Base-by-base conservation (phyloP, 2,113 vertebrate species). In the Callipepla californica region DNA sequence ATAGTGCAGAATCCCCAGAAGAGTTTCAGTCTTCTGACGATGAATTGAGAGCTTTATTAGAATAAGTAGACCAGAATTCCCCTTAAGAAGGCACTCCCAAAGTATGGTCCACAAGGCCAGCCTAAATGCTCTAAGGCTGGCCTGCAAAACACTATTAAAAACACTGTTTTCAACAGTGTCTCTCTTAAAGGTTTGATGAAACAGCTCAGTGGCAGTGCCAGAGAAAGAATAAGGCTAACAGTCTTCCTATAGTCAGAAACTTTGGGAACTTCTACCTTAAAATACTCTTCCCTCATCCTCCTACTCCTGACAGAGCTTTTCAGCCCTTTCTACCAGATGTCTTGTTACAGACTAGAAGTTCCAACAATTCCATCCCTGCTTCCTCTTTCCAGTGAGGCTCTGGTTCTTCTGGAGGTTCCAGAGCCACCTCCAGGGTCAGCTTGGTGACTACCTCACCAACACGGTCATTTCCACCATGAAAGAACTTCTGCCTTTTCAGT, bases 1-100 rank as follows among this genome's bases (percentile, higher is more conserved):
- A 96, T 96, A 96, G 94, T 21, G n/a, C 36, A 90, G 80, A 95
- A 96, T 96, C 92, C 96, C 95, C 96, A 40, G 57, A 94, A 96
- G 95, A 87, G 77, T 94, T 95, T 89, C 96, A 94, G 69, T 66
- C 92, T 93, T 88, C 83, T 93, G 92, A 90, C 87, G 94, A 90
- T 93, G 74, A 96, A 95, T 87, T 92, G 90, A 90, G 86, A 93
- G 87, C 62, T 90, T 94, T 93, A 81, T 95, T 95, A 93, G 89
- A 96, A 53, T 86, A 93, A 93, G 83, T 72, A 84, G 69, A 81
- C 68, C 77, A 94, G 91, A 93, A 96, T 85, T 89, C 74, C 66
- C 65, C 62, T 89, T 81, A 86, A 90, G 90, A 96, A 95, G 85
- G 69, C 90, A 95, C 72, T 95, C 85, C 69, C 80, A 80, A 92